Evolutionary conservation across 2,113 vertebrate genomes (phyloP).

Genomic region (Pangasianodon hypophthalmus): DNA sequence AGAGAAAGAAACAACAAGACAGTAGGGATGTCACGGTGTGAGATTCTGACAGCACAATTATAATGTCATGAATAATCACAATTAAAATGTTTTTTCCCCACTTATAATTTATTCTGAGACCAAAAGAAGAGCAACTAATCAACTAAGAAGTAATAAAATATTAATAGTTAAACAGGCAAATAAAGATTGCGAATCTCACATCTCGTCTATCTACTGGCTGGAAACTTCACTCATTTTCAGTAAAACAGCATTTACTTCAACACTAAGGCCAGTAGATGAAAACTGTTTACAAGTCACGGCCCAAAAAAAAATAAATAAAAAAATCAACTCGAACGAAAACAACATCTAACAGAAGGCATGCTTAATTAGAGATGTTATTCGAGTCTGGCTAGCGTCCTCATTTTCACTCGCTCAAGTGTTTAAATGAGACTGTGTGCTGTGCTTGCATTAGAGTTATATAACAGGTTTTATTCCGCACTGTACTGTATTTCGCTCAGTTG

Average conservation of each 20-base stretch:
- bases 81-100: neutral
- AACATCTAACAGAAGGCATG: neutral
- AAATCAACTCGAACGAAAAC: neutral
- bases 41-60: slow-evolving; percentile 13
- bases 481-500: neutral
- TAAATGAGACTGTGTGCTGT: neutral
- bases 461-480: neutral
- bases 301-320: neutral
- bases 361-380: neutral
- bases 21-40: neutral
- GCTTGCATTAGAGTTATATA: slow-evolving; percentile 2
- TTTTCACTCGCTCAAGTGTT: neutral
- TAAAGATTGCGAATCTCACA: neutral
- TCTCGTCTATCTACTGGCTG: neutral
- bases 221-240: neutral
- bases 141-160: neutral
- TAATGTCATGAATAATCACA: neutral
- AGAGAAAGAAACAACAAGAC: neutral
- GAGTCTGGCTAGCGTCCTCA: slow-evolving; percentile 13
- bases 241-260: neutral
- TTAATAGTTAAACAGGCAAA: neutral
- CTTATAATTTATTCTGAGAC: neutral
- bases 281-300: neutral
- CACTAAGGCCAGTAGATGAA: neutral
- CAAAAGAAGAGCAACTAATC: neutral